A percentile compares a stretch with the other conserved stretches of the same genome.
These are phyloP conservation scores for Hipposideros larvatus DNA, from an alignment of 2,797 vertebrate species.

Conservation along the genomic window DNA sequence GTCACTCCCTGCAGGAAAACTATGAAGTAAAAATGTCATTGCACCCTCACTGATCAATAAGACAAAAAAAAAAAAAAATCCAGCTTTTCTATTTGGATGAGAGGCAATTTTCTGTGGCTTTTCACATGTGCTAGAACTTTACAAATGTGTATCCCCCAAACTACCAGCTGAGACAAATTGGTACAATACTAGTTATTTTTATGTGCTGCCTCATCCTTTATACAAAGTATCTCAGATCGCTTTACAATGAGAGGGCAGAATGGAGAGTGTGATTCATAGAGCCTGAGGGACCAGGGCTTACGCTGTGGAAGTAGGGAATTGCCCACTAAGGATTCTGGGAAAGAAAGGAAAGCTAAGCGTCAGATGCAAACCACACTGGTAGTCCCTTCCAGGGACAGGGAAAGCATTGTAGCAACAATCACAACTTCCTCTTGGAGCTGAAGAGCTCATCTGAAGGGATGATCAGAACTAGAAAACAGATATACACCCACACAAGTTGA, in stretches of 20 bases:
- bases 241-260: slow-evolving; percentile 35
- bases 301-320: not conserved
- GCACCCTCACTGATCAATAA: slow-evolving; percentile 61
- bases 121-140: slow-evolving; percentile 44
- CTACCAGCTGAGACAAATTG: slow-evolving; percentile 21
- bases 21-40: slow-evolving; percentile 55
- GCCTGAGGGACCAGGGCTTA: not conserved
- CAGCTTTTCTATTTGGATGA: not conserved
- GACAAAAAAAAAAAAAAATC: slow-evolving; percentile 66
- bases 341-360: not conserved
- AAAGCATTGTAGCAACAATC: not conserved
- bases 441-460: not conserved
- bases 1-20: slow-evolving; percentile 6
- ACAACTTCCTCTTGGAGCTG: not conserved
- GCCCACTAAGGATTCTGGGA: slow-evolving; percentile 45
- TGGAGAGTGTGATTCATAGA: not conserved
- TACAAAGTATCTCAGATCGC: slow-evolving; percentile 18
- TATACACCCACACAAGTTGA: not conserved
- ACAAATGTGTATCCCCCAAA: slow-evolving; percentile 47
- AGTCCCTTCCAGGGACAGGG: not conserved
- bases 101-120: slow-evolving; percentile 64
- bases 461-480: not conserved
- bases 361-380: not conserved
- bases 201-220: slow-evolving; percentile 63
- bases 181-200: slow-evolving; percentile 46